Evolutionary conservation across 2,797 vertebrate genomes (phyloP).

Genomic region (Artibeus lituratus): DNA sequence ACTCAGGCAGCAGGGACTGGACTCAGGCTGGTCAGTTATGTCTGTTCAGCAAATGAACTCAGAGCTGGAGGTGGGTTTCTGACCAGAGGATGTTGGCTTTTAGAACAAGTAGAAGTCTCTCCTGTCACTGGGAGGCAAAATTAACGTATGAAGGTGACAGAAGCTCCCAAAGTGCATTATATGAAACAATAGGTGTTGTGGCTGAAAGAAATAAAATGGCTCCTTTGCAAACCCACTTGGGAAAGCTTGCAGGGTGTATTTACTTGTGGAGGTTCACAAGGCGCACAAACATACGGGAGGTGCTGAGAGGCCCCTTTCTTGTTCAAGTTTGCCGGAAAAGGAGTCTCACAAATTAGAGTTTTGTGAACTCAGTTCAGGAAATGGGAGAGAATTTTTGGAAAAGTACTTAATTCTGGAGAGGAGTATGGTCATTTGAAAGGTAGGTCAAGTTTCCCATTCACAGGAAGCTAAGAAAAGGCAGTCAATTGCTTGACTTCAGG

Average conservation of each 20-base stretch:
- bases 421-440: background rate
- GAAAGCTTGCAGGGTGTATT: background rate
- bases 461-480: background rate
- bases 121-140: background rate
- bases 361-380: background rate
- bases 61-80: background rate
- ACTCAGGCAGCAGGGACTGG: background rate
- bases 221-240: background rate
- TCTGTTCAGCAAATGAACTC: background rate
- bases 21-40: background rate
- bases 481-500: background rate
- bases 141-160: background rate
- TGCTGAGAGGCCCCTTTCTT: background rate
- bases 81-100: background rate
- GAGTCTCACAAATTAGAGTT: background rate
- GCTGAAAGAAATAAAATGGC: background rate
- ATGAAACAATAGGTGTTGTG: background rate
- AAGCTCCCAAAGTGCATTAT: background rate
- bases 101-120: background rate
- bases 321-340: background rate
- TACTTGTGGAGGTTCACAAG: background rate
- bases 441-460: background rate
- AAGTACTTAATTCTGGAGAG: background rate
- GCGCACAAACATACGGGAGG: background rate
- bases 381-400: background rate